phyloP scores from a whole-genome alignment of 2,113 vertebrate species.

The Cichladusa arquata region DNA sequence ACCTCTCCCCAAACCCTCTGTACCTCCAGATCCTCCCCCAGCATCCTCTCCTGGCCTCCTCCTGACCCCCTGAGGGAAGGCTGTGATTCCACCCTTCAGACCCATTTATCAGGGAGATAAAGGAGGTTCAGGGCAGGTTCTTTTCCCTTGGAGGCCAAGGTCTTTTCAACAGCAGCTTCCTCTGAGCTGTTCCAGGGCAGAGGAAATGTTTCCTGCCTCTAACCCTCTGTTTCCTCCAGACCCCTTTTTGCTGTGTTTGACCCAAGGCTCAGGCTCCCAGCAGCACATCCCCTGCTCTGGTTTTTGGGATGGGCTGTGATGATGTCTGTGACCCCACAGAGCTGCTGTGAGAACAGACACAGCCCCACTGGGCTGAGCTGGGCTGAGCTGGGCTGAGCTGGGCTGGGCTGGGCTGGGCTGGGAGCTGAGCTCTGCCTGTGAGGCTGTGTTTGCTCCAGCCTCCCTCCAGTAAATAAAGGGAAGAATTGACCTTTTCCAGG shows the following conservation, averaged over 20 bases:
- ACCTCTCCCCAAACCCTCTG: background rate
- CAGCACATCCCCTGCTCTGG: fast-evolving
- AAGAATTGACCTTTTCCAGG: too few relatives aligned
- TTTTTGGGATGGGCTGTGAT: background rate
- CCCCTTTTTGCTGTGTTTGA: background rate
- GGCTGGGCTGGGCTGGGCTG: too few relatives aligned
- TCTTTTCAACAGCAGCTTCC: background rate
- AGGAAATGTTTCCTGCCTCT: background rate
- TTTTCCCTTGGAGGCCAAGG: background rate
- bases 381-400: too few relatives aligned
- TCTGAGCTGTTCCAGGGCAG: background rate
- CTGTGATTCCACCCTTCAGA: background rate
- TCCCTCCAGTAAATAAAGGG: too few relatives aligned
- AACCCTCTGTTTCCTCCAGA: background rate
- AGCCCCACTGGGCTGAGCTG: too few relatives aligned
- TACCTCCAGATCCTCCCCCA: background rate
- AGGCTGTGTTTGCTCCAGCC: too few relatives aligned
- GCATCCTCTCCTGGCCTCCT: background rate
- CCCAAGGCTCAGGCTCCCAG: background rate
- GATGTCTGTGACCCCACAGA: background rate
- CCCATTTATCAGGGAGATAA: background rate
- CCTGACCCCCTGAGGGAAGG: background rate
- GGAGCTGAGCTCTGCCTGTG: too few relatives aligned
- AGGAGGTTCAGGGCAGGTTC: background rate
- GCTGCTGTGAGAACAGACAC: too few relatives aligned